Evolutionary conservation across 35 echinoderm and acorn worm species (phyloP), one percentile per base, ranked within the genome.

Genomic region (Lytechinus pictus): DNA sequence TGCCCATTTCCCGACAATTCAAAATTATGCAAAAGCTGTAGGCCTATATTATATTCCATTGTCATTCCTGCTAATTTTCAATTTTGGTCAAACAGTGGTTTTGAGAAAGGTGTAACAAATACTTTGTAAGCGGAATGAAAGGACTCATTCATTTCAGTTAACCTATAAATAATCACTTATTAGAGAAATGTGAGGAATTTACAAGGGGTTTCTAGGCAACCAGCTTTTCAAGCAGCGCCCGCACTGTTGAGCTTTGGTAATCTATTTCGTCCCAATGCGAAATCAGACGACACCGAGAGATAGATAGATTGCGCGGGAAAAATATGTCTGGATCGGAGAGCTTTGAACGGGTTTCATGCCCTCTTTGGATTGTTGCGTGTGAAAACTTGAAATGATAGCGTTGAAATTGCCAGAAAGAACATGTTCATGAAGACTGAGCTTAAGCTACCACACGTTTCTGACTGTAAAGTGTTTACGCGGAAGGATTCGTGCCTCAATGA

Each of bases 231-330:
- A 24, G 66, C 66, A 79, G 66, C 66, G 66, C 66, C 66, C 66
- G 66, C 66, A 79, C 66, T 79, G 66, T 79, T 79, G 19, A 79
- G 16, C n/a, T 79, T 24, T 79, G 12, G 66, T 24, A 16, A 79
- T 24, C n/a, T 79, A 79, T 19, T 1, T 79, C 66, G 3, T 79
- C 66, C 66, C 66, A 79, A 79, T 79, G 19, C 66, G 9, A 79
- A 79, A 79, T 24, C 66, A 79, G 66, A 79, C 66, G 66, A 79
- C 66, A 79, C 19, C 19, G 66, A 79, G 19, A 79, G 66, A 79
- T n/a, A 79, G 66, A 79, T 79, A 16, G 66, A 79, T 79, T 79
- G 66, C 66, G 66, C 66, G 66, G 66, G 66, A 79, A 79, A 79
- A 79, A 79, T 79, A 79, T 79, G 66, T 79, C 66, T 79, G 66